These are phyloP conservation scores for Papilio xuthus DNA, from an alignment of 1,140 invertebrate species.

Conservation along the genomic window DNA sequence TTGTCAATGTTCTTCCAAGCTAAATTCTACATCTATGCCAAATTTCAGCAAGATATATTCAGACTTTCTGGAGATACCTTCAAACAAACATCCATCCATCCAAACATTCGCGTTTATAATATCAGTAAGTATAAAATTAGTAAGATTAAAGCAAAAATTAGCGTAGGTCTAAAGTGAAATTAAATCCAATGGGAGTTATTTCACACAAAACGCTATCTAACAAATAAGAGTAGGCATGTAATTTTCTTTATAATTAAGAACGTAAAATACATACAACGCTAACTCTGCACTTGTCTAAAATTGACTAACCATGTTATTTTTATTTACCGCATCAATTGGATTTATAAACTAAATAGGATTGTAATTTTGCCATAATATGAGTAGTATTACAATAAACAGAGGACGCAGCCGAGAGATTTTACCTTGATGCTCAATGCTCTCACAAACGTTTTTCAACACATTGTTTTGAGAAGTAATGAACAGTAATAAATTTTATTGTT, in stretches of 20 bases:
- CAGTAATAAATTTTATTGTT: conserved; percentile 28
- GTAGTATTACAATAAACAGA: background rate
- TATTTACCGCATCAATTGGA: background rate
- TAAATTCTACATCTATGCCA: no score
- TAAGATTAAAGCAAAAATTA: no score
- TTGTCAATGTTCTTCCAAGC: no score
- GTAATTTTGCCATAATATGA: background rate
- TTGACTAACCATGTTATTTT: background rate
- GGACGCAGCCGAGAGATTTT: conserved; percentile 22
- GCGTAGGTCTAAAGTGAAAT: background rate
- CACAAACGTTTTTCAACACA: conserved; percentile 24
- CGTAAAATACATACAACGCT: background rate
- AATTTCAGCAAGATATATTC: no score
- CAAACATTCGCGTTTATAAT: no score
- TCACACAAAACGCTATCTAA: background rate
- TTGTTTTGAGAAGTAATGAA: conserved; percentile 32
- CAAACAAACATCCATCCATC: no score
- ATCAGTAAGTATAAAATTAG: no score
- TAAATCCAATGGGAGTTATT: background rate
- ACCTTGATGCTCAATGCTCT: conserved; percentile 29
- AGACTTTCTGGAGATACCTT: no score
- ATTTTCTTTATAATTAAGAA: background rate
- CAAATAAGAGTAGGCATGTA: background rate
- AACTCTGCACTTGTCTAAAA: background rate
- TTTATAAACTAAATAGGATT: background rate